Evolutionary conservation across 2,113 vertebrate genomes (phyloP), one percentile per base, ranked within the genome.

Genomic region (Myrmecophaga tridactyla): DNA sequence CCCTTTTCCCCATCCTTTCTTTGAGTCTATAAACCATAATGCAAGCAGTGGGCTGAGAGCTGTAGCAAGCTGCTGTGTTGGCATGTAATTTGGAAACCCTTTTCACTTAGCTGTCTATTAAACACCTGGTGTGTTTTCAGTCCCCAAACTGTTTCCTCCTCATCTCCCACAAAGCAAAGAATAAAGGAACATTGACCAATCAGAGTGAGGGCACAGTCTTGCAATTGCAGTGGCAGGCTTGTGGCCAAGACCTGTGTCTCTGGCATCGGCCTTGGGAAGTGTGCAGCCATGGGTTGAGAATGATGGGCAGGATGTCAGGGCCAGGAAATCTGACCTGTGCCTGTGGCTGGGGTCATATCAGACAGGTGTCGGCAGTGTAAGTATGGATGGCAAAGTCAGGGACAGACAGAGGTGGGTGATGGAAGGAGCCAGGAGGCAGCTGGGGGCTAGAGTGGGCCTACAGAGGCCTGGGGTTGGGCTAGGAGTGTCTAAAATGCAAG

Each of bases 41-140:
- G 93, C 53, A 91, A 89, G 89, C 90, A 96, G 73, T 69, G 81
- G 97, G 89, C 94, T 83, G 80, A 92, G 69, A 72, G 62, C 88
- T 86, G 53, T 34, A 75, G 86, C 96, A 93, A 96, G 96, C 95
- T 97, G 97, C 95, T 97, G 80, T 92, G 97, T 86, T 96, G 96
- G 95, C 94, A 53, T 34, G 53, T 23, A 5, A 11, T n/a, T 83
- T 95, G 95, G 97, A 84, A 97, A 86, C 12, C 60, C 46, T 93
- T 96, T 97, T 86, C 25, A 31, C 92, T 70, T 43, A 67, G 72
- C 86, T 82, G 25, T 62, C 96, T 97, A 94, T 83, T 91, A 69
- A 94, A 96, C 96, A 97, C 96, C 96, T 97, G 96, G 60, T 92
- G 29, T 62, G 36, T 83, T 96, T 92, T 13, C 43, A 92, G 53